Evolutionary conservation across 2,113 vertebrate species (phyloP), one percentile per base, ranked within the genome.

Genomic region (Leucosticte australis): DNA sequence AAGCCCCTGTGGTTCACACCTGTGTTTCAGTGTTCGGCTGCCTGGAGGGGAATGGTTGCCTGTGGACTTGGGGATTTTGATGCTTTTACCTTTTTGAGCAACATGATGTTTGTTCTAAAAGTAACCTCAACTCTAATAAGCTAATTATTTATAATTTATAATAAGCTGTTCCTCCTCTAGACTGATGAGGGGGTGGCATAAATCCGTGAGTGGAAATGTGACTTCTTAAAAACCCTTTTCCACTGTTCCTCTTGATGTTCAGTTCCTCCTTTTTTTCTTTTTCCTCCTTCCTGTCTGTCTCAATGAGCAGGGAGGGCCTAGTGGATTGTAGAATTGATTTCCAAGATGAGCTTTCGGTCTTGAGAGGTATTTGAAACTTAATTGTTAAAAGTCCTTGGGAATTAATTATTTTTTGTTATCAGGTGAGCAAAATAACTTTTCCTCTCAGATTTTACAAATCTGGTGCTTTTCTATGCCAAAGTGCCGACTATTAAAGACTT

Each of bases 361-460:
- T 80, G 59, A 76, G 74, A 73, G n/a, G 13, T 10, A 4, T 86
- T 92, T 75, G 62, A 79, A 92, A 81, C 68, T 50, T 59, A 87
- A 70, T 44, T 56, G 62, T 41, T 74, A 41, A 21, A 93, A 62
- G 26, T 35, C 64, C 71, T 91, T 56, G 46, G 83, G 60, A 93
- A 69, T 52, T 59, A 91, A 89, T 19, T 65, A 39, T 77, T 89
- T 88, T 70, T 65, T 91, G 33, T 59, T 80, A 33, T 16, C 55
- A 84, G 37, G 28, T 23, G 22, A 47, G 53, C 20, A 47, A 46
- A 80, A 49, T 35, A 27, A 23, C 16, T 81, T 56, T 28, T 57
- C 31, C 9, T 37, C 16, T 79, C 42, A 1, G 0, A 82, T 92
- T 83, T 76, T 80, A 57, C 4, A 0, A 27, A 31, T 6, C 37